These are phyloP conservation scores for Holacanthella duospinosa DNA, from an alignment of 2,888 invertebrate genomes.

Conservation along the genomic window DNA sequence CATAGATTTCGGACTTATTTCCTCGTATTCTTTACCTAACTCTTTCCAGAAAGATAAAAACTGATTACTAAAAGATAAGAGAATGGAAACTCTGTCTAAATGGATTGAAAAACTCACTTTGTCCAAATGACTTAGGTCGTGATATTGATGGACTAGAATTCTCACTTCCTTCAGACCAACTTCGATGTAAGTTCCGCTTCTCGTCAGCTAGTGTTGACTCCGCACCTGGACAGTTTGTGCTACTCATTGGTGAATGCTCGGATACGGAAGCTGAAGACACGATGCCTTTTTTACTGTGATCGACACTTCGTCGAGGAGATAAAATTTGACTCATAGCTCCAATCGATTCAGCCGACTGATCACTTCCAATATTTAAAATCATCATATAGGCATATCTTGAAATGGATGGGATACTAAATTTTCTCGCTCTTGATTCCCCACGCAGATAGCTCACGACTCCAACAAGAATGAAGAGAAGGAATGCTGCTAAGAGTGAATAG, in stretches of 20 bases:
- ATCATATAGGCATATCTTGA: slow-evolving; percentile 24
- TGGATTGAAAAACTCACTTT: background rate
- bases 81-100: background rate
- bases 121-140: background rate
- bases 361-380: slow-evolving; percentile 25
- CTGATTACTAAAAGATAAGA: too few species aligned
- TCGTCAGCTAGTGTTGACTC: background rate
- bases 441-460: slow-evolving; percentile 24
- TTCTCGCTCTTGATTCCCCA: slow-evolving; percentile 10
- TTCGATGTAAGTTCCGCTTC: slow-evolving; percentile 7
- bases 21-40: background rate
- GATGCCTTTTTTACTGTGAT: background rate
- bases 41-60: background rate
- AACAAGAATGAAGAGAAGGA: slow-evolving; percentile 18
- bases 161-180: slow-evolving; percentile 11
- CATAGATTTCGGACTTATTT: slow-evolving; percentile 4
- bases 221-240: background rate
- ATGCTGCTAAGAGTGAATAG: slow-evolving; percentile 22
- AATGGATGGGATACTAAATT: slow-evolving; percentile 20
- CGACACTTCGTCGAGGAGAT: background rate
- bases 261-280: background rate
- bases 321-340: slow-evolving; percentile 8
- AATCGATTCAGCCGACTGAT: background rate
- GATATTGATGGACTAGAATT: background rate
- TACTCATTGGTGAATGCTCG: background rate